Percentiles rank a stretch among this genome's conserved stretches.
Evolutionary conservation across 2,888 invertebrate genomes (phyloP).

Genomic region (Acronicta alni): DNA sequence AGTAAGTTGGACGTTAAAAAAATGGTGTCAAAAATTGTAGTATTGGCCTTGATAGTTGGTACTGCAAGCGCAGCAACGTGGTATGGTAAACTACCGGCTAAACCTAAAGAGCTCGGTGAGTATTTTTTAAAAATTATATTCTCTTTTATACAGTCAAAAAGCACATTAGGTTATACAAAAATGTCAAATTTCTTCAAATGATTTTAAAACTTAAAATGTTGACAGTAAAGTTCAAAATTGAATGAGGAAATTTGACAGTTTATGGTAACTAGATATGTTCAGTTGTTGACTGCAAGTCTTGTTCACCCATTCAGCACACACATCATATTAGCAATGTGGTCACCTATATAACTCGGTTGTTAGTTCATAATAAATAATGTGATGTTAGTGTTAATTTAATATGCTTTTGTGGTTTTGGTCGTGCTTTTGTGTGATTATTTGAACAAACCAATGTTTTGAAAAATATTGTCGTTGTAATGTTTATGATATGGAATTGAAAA

Average conservation of each 20-base stretch:
- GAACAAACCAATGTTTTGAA: not conserved
- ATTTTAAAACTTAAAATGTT: no score
- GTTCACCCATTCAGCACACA: no score
- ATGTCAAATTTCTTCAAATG: no score
- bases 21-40: constrained; percentile 75
- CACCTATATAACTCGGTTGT: no score
- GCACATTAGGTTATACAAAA: no score
- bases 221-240: no score
- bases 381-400: not conserved
- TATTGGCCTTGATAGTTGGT: constrained; percentile 69
- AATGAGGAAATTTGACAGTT: no score
- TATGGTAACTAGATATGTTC: no score
- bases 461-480: not conserved
- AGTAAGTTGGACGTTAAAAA: constrained; percentile 27
- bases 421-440: not conserved
- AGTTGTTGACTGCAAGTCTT: no score
- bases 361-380: no score
- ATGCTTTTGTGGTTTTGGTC: not conserved
- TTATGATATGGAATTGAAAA: not conserved
- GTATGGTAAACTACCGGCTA: constrained; percentile 64
- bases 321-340: no score
- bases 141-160: no score
- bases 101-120: constrained; percentile 77
- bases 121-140: constrained; percentile 22
- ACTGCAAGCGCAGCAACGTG: constrained; percentile 71